These are phyloP conservation scores for Hippocampus guttulatus DNA, from an alignment of 2,113 vertebrate species.

Conservation along the genomic window DNA sequence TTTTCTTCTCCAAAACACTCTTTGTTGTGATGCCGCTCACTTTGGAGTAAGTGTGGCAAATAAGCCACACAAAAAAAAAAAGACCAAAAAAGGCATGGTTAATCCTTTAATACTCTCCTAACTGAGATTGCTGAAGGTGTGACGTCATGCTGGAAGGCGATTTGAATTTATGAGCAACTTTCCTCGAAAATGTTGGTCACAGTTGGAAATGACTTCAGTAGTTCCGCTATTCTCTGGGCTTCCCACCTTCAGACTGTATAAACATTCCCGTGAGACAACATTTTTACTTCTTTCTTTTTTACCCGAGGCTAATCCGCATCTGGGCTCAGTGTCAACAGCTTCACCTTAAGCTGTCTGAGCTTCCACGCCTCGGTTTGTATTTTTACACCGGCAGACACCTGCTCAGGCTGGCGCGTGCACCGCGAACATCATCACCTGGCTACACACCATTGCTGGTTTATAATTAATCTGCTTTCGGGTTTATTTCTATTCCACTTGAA, in stretches of 20 bases:
- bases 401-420: slow-evolving; percentile 44
- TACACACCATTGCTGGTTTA: neutral
- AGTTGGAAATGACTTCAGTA: neutral
- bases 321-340: slow-evolving; percentile 25
- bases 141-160: neutral
- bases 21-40: too few species aligned
- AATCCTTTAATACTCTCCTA: too few species aligned
- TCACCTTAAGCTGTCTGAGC: slow-evolving; percentile 28
- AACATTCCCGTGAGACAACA: neutral
- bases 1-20: too few species aligned
- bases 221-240: neutral
- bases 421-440: slow-evolving; percentile 2
- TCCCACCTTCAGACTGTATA: neutral
- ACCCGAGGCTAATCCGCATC: slow-evolving; percentile 25
- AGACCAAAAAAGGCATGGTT: too few species aligned
- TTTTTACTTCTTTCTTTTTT: neutral
- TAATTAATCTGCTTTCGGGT: slow-evolving; percentile 13
- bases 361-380: slow-evolving; percentile 30
- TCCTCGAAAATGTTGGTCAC: neutral
- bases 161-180: neutral
- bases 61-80: too few species aligned
- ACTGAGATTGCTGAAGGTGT: neutral
- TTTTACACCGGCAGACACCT: slow-evolving; percentile 37
- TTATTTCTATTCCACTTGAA: slow-evolving; percentile 5
- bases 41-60: too few species aligned